These are phyloP conservation scores for Syrrhaptes paradoxus DNA, from an alignment of 2,113 vertebrate genomes.

Conservation along the genomic window DNA sequence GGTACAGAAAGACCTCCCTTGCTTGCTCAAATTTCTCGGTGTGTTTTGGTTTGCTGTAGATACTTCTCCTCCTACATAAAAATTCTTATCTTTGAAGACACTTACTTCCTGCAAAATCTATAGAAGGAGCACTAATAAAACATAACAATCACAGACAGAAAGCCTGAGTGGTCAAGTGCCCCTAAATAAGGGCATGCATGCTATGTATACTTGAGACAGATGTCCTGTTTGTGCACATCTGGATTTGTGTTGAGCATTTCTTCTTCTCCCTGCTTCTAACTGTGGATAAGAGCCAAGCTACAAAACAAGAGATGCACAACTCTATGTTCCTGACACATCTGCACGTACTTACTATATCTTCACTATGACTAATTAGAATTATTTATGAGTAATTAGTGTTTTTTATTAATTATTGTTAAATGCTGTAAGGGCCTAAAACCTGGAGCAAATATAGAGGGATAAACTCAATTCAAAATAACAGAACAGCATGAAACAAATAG, in stretches of 20 bases:
- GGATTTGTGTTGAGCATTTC: background rate
- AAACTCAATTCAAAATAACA: background rate
- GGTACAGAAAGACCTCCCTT: background rate
- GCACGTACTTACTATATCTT: background rate
- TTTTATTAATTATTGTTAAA: background rate
- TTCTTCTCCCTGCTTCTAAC: background rate
- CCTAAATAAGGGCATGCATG: background rate
- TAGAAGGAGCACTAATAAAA: background rate
- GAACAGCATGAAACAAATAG: background rate
- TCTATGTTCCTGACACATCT: background rate
- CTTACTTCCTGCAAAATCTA: background rate
- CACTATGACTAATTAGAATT: background rate
- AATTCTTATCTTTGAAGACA: background rate
- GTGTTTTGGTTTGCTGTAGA: background rate
- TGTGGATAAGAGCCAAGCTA: background rate
- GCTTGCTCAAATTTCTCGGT: background rate
- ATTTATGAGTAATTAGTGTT: background rate
- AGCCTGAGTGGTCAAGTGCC: background rate
- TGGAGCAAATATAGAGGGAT: background rate
- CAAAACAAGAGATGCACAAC: background rate
- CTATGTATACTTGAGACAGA: background rate
- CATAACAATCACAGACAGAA: background rate
- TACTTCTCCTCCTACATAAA: background rate
- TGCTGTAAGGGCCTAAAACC: background rate
- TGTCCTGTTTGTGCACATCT: background rate